A percentile compares a stretch with the other conserved stretches of the same genome.
These are phyloP conservation scores for Eleginops maclovinus DNA, from an alignment of 2,113 vertebrate species.

Conservation along the genomic window DNA sequence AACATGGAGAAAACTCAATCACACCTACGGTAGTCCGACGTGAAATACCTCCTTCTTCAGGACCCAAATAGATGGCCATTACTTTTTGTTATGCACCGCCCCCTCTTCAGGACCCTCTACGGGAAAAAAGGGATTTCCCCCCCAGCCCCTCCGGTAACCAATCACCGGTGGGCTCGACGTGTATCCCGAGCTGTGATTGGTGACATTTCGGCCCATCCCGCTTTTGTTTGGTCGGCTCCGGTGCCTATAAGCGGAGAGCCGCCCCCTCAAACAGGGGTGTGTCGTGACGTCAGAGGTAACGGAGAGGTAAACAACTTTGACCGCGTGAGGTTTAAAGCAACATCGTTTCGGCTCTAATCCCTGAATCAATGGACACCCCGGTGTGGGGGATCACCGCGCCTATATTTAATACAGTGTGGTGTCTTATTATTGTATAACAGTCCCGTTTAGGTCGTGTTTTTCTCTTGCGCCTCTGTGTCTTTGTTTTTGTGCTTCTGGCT, in stretches of 20 bases:
- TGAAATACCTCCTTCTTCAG: constrained; percentile 71
- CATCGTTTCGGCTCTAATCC: constrained; percentile 54
- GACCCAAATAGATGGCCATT: constrained; percentile 83
- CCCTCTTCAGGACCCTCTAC: constrained; percentile 73
- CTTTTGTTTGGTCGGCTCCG: constrained; percentile 51
- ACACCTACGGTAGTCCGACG: constrained; percentile 52
- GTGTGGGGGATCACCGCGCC: constrained; percentile 24
- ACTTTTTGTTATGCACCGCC: constrained; percentile 82
- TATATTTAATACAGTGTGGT: neutral
- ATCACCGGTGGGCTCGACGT: constrained; percentile 59
- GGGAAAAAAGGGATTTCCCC: constrained; percentile 74
- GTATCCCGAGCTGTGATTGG: constrained; percentile 68
- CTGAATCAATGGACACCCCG: constrained; percentile 34
- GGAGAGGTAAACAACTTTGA: constrained; percentile 88
- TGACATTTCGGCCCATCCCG: constrained; percentile 15
- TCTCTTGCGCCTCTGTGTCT: constrained; percentile 4
- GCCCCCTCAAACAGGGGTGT: constrained; percentile 84
- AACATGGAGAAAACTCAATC: constrained; percentile 41
- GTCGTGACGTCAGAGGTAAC: constrained; percentile 87
- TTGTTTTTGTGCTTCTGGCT: constrained; percentile 54
- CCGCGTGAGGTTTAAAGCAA: constrained; percentile 86
- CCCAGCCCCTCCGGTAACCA: constrained; percentile 73
- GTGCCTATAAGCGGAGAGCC: constrained; percentile 58
- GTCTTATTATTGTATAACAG: neutral
- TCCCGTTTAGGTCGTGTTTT: neutral